Base-by-base conservation (phyloP, 2,113 vertebrate species). In the Hippocampus abdominalis region DNA sequence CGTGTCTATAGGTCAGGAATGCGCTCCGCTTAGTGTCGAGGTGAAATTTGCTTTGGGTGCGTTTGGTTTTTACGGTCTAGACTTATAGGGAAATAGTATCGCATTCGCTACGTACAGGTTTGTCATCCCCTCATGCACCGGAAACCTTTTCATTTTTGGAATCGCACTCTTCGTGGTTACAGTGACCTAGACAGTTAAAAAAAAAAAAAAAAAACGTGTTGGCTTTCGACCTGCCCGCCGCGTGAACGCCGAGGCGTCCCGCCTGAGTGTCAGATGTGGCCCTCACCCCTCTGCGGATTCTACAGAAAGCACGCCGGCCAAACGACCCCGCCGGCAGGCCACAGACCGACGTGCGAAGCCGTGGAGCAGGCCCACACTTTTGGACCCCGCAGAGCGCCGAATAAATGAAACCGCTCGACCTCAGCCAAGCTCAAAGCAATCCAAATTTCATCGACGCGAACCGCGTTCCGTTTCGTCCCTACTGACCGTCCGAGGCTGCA, bases 1-100 rank as follows among this genome's bases (percentile, higher is more conserved):
- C 49, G 21, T 1, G 48, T 74, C 73, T 64, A 69, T 66, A 73
- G 75, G 77, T 85, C 57, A n/a, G 71, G 15, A 77, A 80, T 66
- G 39, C 25, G 21, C 40, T 53, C 64, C 36, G 57, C 32, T 16
- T 48, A 63, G 36, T 61, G 63, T 57, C 1, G 36, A 64, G 42
- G 49, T 74, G 29, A 69, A 73, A 32, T 62, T 3, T 23, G 8
- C 32, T 62, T 21, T 62, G 11, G 60, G 18, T 23, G 29, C 2
- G 20, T 27, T 29, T 74, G 48, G 13, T 7, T 20, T 67, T 67
- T 23, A 3, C 13, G 70, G 62, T 57, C 66, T 21, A 57, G 32
- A 39, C 32, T 62, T 64, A 25, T 4, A 4, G 12, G 12, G 15
- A 27, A 27, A 27, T 25, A 56, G 11, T 25, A 23, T 54, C 1